Evolutionary conservation across 2,113 vertebrate species (phyloP).

Genomic region (Ia io): DNA sequence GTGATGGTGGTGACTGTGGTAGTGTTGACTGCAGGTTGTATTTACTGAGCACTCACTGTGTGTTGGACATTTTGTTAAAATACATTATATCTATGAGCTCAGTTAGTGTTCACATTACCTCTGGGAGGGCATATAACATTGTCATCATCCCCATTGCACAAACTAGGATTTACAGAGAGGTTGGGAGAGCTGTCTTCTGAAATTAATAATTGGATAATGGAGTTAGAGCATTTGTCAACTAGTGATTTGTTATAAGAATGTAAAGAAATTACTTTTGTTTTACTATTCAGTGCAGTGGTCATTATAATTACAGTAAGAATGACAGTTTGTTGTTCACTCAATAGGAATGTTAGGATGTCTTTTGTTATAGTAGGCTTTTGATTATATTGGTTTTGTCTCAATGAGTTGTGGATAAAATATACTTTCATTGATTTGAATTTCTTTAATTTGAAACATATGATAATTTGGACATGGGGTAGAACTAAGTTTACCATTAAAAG

Average conservation of each 20-base stretch:
- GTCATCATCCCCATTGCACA: not conserved
- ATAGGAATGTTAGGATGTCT: not conserved
- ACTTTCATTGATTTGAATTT: slow-evolving; percentile 34
- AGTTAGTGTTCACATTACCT: not conserved
- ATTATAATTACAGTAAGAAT: not conserved
- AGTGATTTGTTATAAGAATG: not conserved
- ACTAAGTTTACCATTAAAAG: not conserved
- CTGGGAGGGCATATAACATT: not conserved
- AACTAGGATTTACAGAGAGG: not conserved
- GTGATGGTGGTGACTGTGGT: not conserved
- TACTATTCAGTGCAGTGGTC: not conserved
- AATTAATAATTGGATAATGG: not conserved
- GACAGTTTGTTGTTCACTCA: not conserved
- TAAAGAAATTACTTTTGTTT: slow-evolving; percentile 2
- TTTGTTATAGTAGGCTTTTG: not conserved
- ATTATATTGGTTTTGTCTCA: slow-evolving; percentile 27
- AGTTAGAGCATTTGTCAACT: not conserved
- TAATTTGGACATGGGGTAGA: not conserved
- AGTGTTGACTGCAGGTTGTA: not conserved
- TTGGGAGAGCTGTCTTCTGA: not conserved
- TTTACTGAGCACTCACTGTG: not conserved
- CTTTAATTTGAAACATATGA: not conserved
- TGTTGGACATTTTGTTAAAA: not conserved
- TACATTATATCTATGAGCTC: not conserved
- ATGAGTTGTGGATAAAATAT: not conserved